Evolutionary conservation across 2,888 invertebrate species (phyloP).

Genomic region (Pseudoips prasinana): DNA sequence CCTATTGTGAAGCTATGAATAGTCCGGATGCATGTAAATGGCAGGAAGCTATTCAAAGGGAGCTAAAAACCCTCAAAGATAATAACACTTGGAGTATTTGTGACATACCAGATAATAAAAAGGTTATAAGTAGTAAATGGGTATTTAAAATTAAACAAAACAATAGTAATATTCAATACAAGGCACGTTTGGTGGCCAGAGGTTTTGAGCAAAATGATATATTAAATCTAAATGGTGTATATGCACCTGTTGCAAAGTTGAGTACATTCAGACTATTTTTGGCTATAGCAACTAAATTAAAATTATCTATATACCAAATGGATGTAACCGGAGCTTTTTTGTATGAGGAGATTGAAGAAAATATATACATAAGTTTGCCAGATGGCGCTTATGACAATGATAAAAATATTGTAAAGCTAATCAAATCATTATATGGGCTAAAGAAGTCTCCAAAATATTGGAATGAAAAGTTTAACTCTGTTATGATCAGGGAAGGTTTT

Average conservation of each 20-base stretch:
- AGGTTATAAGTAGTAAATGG: conserved; percentile 29
- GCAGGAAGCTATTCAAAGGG: conserved; percentile 20
- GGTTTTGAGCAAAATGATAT: conserved; percentile 16
- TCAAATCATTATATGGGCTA: conserved; percentile 16
- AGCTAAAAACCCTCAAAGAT: conserved; percentile 18
- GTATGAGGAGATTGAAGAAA: conserved; percentile 24
- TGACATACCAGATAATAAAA: conserved; percentile 10
- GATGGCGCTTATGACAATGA: conserved; percentile 6
- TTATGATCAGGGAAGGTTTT: conserved; percentile 5
- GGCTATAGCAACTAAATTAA: conserved; percentile 1
- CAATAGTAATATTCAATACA: conserved; percentile 11
- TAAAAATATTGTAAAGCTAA: conserved; percentile 8
- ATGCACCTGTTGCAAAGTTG: conserved; percentile 25
- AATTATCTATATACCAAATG: conserved; percentile 2
- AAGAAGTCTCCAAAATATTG: conserved; percentile 15
- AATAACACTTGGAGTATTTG: conserved; percentile 23
- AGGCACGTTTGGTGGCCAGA: conserved; percentile 25
- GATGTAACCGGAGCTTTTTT: conserved; percentile 16
- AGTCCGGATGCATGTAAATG: conserved; percentile 16
- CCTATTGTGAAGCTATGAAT: conserved; percentile 21
- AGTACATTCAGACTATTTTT: conserved; percentile 19
- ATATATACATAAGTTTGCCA: conserved; percentile 22
- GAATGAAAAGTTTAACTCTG: conserved; percentile 14
- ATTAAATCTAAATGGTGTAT: conserved; percentile 9
- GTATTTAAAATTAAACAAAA: conserved; percentile 28